Evolutionary conservation across 2,797 vertebrate genomes (phyloP), one percentile per base, ranked within the genome.

Genomic region (Poeciliopsis paucimaculata): DNA sequence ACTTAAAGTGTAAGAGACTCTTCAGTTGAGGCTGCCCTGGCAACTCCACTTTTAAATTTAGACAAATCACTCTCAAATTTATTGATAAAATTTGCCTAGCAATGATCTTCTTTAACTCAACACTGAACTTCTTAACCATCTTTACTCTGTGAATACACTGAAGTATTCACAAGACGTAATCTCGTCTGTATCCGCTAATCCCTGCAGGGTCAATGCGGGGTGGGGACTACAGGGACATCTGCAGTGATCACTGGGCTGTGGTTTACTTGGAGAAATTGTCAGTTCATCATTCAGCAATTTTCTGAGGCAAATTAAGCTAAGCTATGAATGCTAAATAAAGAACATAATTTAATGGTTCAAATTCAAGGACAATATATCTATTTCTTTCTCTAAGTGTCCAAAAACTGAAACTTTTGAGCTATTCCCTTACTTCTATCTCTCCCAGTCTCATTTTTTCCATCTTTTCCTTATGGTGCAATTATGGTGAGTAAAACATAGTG

Each of bases 401-500:
- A 73, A 16, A 20, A 53, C 34, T 53, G 72, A 39, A 51, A 57
- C 51, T 1, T 45, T 75, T 31, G 53, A 41, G 46, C 18, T n/a
- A 41, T 57, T 62, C 39, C 26, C 55, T 39, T 31, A 16, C 75
- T 16, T 46, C 73, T n/a, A 28, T 75, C 28, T 71, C 68, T 64
- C 31, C 20, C 31, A 12, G 77, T 23, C 34, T 70, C 2, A 9
- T 43, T 77, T 62, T 36, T 20, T 66, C 80, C 73, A 23, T 76
- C 34, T 31, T 74, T 72, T 85, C 66, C 78, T 80, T 74, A 43
- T 78, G 73, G 60, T 84, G 83, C 88, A 90, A 86, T 90, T 90
- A 87, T 85, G 82, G 84, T 78, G 73, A 88, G 85, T 80, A 88
- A 87, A 88, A 87, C 81, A 74, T 80, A 82, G 77, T 78, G 77